These are phyloP conservation scores for Nemopilema nomurai DNA, from an alignment of 30 jellyfish, hydroid and myxozoan species.

Conservation along the genomic window DNA sequence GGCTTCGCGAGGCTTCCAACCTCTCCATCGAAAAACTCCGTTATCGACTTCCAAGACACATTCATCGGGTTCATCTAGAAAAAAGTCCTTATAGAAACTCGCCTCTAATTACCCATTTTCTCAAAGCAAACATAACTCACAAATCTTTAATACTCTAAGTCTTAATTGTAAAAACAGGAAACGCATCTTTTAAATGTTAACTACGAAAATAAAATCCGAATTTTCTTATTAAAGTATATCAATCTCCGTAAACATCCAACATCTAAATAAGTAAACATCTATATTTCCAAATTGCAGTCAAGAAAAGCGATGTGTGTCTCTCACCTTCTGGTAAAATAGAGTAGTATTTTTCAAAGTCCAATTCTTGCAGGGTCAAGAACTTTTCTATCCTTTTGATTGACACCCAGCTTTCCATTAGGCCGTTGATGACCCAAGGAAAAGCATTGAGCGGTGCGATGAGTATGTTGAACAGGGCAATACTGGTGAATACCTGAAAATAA, in stretches of 20 bases:
- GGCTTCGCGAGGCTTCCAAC: conserved; percentile 44
- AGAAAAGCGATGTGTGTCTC: no score
- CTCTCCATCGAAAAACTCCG: conserved; percentile 67
- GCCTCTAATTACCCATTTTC: no score
- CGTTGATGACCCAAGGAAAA: conserved; percentile 97
- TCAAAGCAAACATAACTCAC: no score
- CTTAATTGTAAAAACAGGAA: no score
- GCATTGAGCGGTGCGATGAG: conserved; percentile 92
- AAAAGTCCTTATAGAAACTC: not conserved
- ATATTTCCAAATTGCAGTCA: no score
- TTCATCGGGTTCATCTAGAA: conserved; percentile 52
- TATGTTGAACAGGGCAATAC: conserved; percentile 90
- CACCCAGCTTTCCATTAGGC: conserved; percentile 94
- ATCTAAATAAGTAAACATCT: no score
- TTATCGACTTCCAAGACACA: conserved; percentile 55
- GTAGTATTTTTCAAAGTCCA: conserved; percentile 68
- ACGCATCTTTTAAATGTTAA: no score
- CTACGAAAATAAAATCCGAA: no score
- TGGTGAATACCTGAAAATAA: conserved; percentile 88
- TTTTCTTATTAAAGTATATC: no score
- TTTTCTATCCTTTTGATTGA: conserved; percentile 81
- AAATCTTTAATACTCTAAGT: no score
- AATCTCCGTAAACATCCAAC: no score
- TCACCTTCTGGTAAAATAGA: conserved; percentile 54
- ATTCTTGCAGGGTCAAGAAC: conserved; percentile 73